Conservation (phyloP, 2,888 invertebrate genomes). For the Drosophila leonis region DNA sequence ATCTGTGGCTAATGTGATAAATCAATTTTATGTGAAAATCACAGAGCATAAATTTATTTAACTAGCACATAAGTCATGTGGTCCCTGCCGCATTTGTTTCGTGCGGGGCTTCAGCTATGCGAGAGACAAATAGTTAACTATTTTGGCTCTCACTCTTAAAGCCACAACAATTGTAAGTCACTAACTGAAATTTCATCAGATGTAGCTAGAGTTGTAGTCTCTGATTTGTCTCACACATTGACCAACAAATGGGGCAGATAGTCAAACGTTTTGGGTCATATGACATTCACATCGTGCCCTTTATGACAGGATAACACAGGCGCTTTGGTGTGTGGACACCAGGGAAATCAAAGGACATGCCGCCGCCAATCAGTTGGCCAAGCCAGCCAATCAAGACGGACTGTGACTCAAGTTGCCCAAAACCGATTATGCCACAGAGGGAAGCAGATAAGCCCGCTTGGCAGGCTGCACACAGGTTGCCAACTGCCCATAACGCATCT, state of each 20-base stretch:
- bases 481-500: slow-evolving; percentile 15
- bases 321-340: slow-evolving; percentile 23
- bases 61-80: slow-evolving; percentile 78
- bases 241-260: slow-evolving; percentile 19
- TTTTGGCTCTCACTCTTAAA: slow-evolving; percentile 29
- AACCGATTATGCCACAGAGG: slow-evolving; percentile 38
- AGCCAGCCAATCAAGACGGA: slow-evolving; percentile 29
- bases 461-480: not conserved
- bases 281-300: slow-evolving; percentile 47
- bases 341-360: slow-evolving; percentile 53
- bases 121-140: slow-evolving; percentile 43
- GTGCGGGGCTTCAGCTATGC: not conserved
- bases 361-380: slow-evolving; percentile 39
- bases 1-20: slow-evolving; percentile 79
- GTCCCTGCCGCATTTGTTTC: slow-evolving; percentile 47
- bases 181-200: slow-evolving; percentile 22
- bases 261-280: slow-evolving; percentile 41
- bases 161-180: slow-evolving; percentile 34
- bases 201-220: not conserved
- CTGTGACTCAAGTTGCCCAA: slow-evolving; percentile 31
- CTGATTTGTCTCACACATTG: slow-evolving; percentile 21
- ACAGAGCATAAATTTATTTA: slow-evolving; percentile 82
- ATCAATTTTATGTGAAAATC: slow-evolving; percentile 83
- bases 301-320: slow-evolving; percentile 39
- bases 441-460: slow-evolving; percentile 15